Percentiles rank a stretch among this genome's conserved stretches.
phyloP scores from a whole-genome alignment of 2,113 vertebrate species.

The Trichechus manatus region DNA sequence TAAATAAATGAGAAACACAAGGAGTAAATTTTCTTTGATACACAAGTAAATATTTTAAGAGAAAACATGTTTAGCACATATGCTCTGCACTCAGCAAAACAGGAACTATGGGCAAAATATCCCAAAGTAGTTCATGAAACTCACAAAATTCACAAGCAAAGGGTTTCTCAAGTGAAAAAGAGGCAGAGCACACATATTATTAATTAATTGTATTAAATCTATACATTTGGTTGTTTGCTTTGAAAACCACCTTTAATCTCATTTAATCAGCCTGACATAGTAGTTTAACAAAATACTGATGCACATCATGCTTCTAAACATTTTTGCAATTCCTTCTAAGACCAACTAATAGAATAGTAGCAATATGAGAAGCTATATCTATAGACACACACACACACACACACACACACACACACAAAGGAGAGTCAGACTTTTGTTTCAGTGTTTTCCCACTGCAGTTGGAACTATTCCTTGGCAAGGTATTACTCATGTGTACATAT shows the following conservation, averaged over 20 bases:
- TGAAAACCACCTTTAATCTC: background rate
- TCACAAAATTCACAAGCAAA: constrained; percentile 35
- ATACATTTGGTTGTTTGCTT: background rate
- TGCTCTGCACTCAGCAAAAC: background rate
- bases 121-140: background rate
- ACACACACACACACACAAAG: background rate
- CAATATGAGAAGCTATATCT: background rate
- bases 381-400: background rate
- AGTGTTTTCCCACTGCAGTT: background rate
- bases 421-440: background rate
- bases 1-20: constrained; percentile 68
- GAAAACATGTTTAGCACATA: constrained; percentile 44
- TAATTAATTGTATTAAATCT: background rate
- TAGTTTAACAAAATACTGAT: background rate
- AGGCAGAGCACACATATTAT: background rate
- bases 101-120: constrained; percentile 17
- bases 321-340: background rate
- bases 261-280: background rate
- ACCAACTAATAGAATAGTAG: background rate
- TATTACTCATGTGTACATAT: background rate
- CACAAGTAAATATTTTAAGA: constrained; percentile 41
- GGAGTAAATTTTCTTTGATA: constrained; percentile 66
- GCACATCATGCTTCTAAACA: background rate
- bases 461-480: background rate
- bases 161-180: background rate